These are phyloP conservation scores for Nesoenas mayeri DNA, from an alignment of 2,113 vertebrate species.

Conservation along the genomic window DNA sequence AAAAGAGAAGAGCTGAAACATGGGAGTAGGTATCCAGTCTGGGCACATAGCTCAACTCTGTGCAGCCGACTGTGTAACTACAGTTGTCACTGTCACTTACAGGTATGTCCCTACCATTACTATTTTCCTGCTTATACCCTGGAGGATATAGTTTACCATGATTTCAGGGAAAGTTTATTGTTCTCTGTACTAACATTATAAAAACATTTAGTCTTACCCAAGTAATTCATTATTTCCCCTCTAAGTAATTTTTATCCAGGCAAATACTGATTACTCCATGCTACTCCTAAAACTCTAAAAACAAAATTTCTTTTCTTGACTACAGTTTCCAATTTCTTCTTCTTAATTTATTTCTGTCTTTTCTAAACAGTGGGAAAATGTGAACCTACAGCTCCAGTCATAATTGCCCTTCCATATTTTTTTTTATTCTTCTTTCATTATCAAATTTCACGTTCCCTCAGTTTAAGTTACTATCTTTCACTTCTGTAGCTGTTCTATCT, in stretches of 20 bases:
- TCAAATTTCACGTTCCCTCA: neutral
- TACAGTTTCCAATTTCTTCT: neutral
- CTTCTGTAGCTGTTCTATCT: neutral
- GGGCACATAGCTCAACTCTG: neutral
- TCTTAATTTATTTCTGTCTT: neutral
- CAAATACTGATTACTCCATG: neutral
- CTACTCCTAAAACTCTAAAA: neutral
- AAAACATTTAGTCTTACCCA: neutral
- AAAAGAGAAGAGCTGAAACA: neutral
- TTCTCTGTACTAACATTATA: neutral
- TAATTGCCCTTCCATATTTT: neutral
- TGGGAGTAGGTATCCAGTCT: neutral
- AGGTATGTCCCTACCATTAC: neutral
- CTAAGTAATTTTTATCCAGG: neutral
- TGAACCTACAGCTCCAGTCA: neutral
- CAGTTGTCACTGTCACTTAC: neutral
- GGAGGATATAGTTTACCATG: neutral
- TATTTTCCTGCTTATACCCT: neutral
- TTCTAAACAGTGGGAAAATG: neutral
- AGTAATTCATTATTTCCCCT: fast-evolving
- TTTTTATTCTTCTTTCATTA: neutral
- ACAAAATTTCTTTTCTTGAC: neutral
- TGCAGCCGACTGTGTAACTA: neutral
- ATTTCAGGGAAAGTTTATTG: neutral
- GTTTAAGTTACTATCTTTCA: neutral